Evolutionary conservation across 2,888 invertebrate species (phyloP).

Genomic region (Eledone cirrhosa): DNA sequence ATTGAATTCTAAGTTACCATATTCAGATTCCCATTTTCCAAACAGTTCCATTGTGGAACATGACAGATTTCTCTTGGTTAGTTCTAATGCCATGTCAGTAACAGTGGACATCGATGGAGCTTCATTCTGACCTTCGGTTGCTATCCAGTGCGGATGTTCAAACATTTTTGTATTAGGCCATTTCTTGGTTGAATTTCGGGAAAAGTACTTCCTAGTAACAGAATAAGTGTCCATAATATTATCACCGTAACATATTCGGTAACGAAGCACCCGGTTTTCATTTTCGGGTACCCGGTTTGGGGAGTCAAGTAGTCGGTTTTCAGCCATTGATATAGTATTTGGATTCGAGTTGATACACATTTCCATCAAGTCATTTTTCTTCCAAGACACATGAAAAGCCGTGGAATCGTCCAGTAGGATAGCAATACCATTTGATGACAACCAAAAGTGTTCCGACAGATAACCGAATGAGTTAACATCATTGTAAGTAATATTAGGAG

Average conservation of each 20-base stretch:
- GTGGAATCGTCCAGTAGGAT: constrained; percentile 74
- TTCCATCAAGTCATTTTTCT: constrained; percentile 69
- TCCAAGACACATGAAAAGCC: constrained; percentile 82
- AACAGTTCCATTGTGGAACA: constrained; percentile 75
- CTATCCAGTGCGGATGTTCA: constrained; percentile 85
- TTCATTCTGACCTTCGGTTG: constrained; percentile 77
- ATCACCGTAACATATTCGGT: constrained; percentile 24
- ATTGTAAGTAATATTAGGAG: constrained; percentile 40
- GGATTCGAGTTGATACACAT: constrained; percentile 41
- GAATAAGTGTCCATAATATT: constrained; percentile 39
- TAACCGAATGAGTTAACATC: constrained; percentile 44
- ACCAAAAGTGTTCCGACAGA: constrained; percentile 69
- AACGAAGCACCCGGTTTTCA: neutral
- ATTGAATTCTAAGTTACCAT: constrained; percentile 82
- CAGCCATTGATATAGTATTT: neutral
- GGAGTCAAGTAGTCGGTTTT: neutral
- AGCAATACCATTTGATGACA: constrained; percentile 77
- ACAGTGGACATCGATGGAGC: constrained; percentile 73
- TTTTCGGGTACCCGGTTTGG: neutral
- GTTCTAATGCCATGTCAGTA: constrained; percentile 40
- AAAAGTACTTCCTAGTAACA: constrained; percentile 26
- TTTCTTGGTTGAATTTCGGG: constrained; percentile 29
- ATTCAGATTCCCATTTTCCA: constrained; percentile 84
- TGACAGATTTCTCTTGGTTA: constrained; percentile 45
- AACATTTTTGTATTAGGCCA: constrained; percentile 77